A percentile compares a stretch with the other conserved stretches of the same genome.
Conservation (phyloP, 2,797 vertebrate genomes). For the Lacerta agilis region DNA sequence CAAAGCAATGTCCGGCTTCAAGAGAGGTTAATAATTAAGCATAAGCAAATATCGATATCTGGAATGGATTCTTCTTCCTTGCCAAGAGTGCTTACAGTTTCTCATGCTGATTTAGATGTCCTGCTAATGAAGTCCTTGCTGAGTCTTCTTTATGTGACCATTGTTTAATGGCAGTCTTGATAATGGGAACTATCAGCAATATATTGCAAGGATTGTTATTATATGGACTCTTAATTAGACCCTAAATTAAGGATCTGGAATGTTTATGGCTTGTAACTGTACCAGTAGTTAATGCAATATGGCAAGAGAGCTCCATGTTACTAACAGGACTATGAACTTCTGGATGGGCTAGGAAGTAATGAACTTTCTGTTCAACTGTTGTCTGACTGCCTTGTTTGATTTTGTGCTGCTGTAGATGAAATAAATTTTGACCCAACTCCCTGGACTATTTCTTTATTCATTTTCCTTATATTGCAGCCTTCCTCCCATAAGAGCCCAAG, state of each 20-base stretch:
- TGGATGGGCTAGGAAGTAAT: not conserved
- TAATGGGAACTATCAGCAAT: constrained; percentile 19
- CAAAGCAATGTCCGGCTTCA: not conserved
- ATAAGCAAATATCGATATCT: not conserved
- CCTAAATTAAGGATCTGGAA: constrained; percentile 40
- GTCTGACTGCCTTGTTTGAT: not conserved
- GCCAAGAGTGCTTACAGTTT: not conserved
- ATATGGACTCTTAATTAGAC: constrained; percentile 41
- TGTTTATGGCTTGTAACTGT: not conserved
- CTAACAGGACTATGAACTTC: not conserved
- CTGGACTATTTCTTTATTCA: no score
- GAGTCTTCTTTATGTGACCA: constrained; percentile 21
- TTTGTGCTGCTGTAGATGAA: not conserved
- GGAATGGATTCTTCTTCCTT: not conserved
- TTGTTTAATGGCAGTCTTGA: constrained; percentile 42
- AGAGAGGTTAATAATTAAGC: no score
- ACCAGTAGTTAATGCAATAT: not conserved
- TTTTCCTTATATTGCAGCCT: no score
- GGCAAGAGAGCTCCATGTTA: constrained; percentile 13
- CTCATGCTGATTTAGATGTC: constrained; percentile 19
- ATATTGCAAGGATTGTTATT: constrained; percentile 33
- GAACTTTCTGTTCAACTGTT: constrained; percentile 8
- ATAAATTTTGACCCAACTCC: not conserved
- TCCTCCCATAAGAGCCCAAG: not conserved
- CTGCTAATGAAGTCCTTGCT: constrained; percentile 28